Evolutionary conservation across 2,888 invertebrate species (phyloP).

Genomic region (Rhogogaster chlorosoma): DNA sequence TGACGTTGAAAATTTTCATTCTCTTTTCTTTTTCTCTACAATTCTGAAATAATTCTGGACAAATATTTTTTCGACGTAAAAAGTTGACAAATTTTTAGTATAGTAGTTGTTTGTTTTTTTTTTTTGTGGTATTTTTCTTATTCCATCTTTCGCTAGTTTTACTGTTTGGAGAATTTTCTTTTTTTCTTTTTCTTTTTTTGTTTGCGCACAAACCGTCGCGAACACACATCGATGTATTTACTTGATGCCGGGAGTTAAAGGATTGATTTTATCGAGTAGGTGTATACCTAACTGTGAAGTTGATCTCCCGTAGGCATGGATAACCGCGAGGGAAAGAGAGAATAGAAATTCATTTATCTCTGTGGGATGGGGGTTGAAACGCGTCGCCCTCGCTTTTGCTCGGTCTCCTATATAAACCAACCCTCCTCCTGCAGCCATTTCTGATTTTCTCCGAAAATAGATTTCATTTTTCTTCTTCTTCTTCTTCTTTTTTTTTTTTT

Average conservation of each 20-base stretch:
- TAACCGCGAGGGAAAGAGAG: background rate
- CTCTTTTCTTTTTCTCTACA: background rate
- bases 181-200: background rate
- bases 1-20: background rate
- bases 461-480: background rate
- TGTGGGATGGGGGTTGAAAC: background rate
- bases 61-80: no score
- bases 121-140: background rate
- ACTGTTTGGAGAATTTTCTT: no score
- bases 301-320: background rate
- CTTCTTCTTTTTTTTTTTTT: background rate
- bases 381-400: background rate
- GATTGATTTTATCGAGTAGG: constrained; percentile 3
- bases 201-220: background rate
- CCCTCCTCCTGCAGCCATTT: background rate
- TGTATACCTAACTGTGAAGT: background rate
- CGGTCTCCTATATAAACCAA: background rate
- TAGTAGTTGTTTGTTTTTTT: no score
- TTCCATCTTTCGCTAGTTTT: no score
- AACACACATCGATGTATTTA: background rate
- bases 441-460: constrained; percentile 11
- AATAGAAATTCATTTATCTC: constrained; percentile 32
- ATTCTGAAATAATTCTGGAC: background rate
- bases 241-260: background rate
- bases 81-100: no score